Evolutionary conservation across 2,888 invertebrate species (phyloP).

Genomic region (Nephrocerus scutellatus): DNA sequence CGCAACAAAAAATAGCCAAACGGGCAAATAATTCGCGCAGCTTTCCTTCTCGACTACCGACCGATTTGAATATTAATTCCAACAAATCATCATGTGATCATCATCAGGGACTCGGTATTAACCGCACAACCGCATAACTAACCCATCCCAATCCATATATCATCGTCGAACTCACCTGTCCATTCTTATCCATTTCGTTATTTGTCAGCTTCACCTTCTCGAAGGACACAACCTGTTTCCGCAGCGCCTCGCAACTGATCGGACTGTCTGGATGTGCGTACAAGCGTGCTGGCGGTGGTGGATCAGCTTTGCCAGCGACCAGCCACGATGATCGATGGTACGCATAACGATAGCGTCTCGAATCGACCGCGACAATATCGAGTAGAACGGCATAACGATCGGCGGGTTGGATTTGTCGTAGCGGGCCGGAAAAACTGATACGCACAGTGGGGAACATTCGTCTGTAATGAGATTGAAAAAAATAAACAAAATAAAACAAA

Average conservation of each 20-base stretch:
- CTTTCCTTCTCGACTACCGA: too few species aligned
- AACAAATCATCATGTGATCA: too few species aligned
- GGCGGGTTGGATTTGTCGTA: slow-evolving; percentile 60
- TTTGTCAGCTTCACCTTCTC: slow-evolving; percentile 98
- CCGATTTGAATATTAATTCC: too few species aligned
- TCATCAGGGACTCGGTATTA: too few species aligned
- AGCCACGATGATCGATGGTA: slow-evolving; percentile 98
- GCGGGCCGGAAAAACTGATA: slow-evolving; percentile 76
- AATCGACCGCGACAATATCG: slow-evolving; percentile 96
- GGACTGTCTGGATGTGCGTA: slow-evolving; percentile 97
- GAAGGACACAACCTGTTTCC: slow-evolving; percentile 95
- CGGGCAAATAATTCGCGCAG: too few species aligned
- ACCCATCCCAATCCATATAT: too few species aligned
- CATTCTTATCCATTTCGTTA: slow-evolving; percentile 94
- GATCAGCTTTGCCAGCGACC: slow-evolving; percentile 97
- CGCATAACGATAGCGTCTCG: slow-evolving; percentile 93
- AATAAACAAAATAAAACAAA: slow-evolving; percentile 4
- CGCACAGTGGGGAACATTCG: slow-evolving; percentile 98
- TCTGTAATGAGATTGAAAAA: slow-evolving; percentile 52
- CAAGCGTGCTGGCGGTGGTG: slow-evolving; percentile 85
- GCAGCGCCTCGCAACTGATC: slow-evolving; percentile 88
- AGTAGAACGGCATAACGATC: slow-evolving; percentile 87
- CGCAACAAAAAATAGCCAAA: too few species aligned
- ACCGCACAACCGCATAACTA: too few species aligned
- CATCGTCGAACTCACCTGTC: slow-evolving; percentile 77